These are phyloP conservation scores for Pseudochromis fuscus DNA, from an alignment of 2,797 vertebrate species.

Conservation along the genomic window DNA sequence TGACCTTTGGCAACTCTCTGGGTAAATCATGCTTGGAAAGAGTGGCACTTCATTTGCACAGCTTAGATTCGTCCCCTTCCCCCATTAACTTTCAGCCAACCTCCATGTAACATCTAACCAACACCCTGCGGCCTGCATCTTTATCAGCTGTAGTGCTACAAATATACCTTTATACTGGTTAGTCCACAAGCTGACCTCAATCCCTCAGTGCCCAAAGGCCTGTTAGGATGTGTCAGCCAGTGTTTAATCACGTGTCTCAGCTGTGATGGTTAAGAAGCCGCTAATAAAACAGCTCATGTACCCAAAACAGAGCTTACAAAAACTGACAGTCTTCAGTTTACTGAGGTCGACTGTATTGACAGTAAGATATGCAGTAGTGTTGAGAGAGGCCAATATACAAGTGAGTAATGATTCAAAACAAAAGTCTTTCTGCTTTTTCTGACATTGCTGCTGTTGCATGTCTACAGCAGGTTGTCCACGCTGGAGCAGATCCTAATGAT, in stretches of 20 bases:
- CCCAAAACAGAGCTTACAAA: too few relatives aligned
- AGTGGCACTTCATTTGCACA: constrained; percentile 64
- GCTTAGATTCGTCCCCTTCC: constrained; percentile 57
- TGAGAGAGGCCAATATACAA: too few relatives aligned
- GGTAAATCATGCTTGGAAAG: constrained; percentile 66
- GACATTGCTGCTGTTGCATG: constrained; percentile 16
- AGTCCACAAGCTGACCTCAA: constrained; percentile 56
- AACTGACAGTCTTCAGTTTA: constrained; percentile 2
- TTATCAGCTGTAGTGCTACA: constrained; percentile 60
- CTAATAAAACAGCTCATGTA: constrained; percentile 8
- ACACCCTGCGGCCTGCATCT: constrained; percentile 34
- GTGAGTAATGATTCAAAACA: constrained; percentile 34
- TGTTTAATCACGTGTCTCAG: constrained; percentile 59
- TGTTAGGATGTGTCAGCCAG: constrained; percentile 50
- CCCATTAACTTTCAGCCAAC: constrained; percentile 64
- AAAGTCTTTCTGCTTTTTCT: constrained; percentile 9
- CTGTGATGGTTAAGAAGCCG: constrained; percentile 34
- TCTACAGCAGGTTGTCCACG: constrained; percentile 26
- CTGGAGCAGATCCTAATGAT: constrained; percentile 27
- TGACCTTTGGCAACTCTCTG: constrained; percentile 70
- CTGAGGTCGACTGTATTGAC: constrained; percentile 7
- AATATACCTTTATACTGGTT: constrained; percentile 67
- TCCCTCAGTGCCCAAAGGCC: constrained; percentile 59
- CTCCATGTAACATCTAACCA: constrained; percentile 44
- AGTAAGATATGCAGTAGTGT: neutral